Evolutionary conservation across 2,113 vertebrate genomes (phyloP).

Genomic region (Oenanthe melanoleuca): DNA sequence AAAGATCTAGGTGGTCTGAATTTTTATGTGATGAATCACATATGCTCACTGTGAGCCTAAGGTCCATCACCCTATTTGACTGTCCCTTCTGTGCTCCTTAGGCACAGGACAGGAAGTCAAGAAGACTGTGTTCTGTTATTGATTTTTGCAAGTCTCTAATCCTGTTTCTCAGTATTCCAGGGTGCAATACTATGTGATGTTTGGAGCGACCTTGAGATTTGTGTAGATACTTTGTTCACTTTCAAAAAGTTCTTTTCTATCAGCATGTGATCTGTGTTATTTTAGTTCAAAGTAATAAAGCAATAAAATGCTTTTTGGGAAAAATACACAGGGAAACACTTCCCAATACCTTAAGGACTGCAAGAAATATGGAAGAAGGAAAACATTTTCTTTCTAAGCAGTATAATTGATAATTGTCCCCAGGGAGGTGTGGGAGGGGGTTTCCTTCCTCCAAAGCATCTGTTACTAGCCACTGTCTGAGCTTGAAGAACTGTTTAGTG

Average conservation of each 20-base stretch:
- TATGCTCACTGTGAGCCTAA: not conserved
- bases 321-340: not conserved
- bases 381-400: constrained; percentile 24
- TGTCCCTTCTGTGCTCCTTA: not conserved
- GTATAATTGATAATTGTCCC: constrained; percentile 49
- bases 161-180: not conserved
- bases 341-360: not conserved
- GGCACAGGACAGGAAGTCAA: not conserved
- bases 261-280: not conserved
- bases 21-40: not conserved
- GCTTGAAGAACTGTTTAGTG: constrained; percentile 19
- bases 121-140: not conserved
- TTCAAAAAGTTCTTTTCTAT: constrained; percentile 18
- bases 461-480: constrained; percentile 32
- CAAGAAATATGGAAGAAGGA: constrained; percentile 5
- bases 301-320: not conserved
- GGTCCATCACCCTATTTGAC: not conserved
- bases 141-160: not conserved
- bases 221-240: not conserved
- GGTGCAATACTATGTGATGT: not conserved
- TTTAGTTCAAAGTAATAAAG: constrained; percentile 9
- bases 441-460: constrained; percentile 41
- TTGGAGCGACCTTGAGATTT: constrained; percentile 6
- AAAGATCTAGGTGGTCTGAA: not conserved
- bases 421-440: constrained; percentile 4